Conservation (phyloP, 2,797 vertebrate species). For the Pogonophryne albipinna region DNA sequence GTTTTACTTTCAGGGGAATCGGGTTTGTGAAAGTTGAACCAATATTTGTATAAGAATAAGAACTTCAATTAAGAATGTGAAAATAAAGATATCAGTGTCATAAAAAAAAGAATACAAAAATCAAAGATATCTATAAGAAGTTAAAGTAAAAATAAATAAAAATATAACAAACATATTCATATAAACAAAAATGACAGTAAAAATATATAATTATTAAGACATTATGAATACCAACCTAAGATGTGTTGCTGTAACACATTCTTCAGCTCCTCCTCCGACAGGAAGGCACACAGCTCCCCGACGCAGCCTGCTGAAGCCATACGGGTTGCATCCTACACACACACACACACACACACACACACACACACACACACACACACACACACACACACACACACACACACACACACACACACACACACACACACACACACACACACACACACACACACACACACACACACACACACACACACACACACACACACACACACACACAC, state of each 20-base stretch:
- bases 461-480: constrained; percentile 21
- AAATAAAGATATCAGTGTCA: too few relatives aligned
- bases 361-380: constrained; percentile 5
- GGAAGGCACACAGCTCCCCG: constrained; percentile 93
- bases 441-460: constrained; percentile 13
- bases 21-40: too few relatives aligned
- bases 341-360: constrained; percentile 24
- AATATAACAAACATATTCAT: neutral
- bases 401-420: constrained; percentile 30
- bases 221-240: constrained; percentile 84
- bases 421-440: constrained; percentile 1
- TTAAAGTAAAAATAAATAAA: too few relatives aligned
- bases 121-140: too few relatives aligned
- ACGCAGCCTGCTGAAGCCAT: constrained; percentile 96
- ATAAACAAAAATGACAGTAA: too few relatives aligned
- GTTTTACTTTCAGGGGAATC: too few relatives aligned
- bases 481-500: constrained; percentile 18
- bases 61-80: too few relatives aligned
- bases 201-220: too few relatives aligned
- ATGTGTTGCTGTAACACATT: constrained; percentile 91
- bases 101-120: too few relatives aligned
- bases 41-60: too few relatives aligned
- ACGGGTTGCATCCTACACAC: constrained; percentile 92
- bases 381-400: constrained; percentile 16
- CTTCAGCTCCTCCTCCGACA: constrained; percentile 94